Evolutionary conservation across 2,797 vertebrate genomes (phyloP).

Genomic region (Meriones psammophilus): DNA sequence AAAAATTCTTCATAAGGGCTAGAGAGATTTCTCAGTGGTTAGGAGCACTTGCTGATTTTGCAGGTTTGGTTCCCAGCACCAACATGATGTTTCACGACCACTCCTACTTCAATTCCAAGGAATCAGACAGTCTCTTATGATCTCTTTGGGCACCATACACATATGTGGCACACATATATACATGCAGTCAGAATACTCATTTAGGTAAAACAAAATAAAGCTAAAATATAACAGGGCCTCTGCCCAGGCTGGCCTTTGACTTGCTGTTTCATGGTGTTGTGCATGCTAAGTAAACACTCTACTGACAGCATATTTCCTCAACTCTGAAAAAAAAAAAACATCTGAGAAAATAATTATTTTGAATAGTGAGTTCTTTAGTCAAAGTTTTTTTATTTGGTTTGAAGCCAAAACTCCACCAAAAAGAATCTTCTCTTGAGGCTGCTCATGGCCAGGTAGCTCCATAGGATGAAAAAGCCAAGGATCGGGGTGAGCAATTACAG

Average conservation of each 20-base stretch:
- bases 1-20: neutral
- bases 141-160: neutral
- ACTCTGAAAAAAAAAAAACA: too few species aligned
- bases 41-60: neutral
- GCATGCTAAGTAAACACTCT: neutral
- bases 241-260: neutral
- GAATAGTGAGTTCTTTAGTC: too few species aligned
- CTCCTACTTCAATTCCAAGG: too few species aligned
- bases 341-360: too few species aligned
- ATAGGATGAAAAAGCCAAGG: constrained; percentile 18
- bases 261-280: neutral
- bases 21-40: neutral
- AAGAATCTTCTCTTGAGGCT: constrained; percentile 3
- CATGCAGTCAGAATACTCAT: neutral
- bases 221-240: neutral
- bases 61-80: neutral
- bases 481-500: neutral
- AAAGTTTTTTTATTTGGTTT: neutral
- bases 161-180: neutral
- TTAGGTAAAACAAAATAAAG: neutral
- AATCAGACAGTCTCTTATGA: neutral
- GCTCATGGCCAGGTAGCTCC: neutral
- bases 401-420: neutral
- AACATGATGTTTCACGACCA: neutral
- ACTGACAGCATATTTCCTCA: neutral